A percentile compares a stretch with the other conserved stretches of the same genome.
Evolutionary conservation across 1,140 invertebrate genomes (phyloP).

Genomic region (Penaeus vannamei): DNA sequence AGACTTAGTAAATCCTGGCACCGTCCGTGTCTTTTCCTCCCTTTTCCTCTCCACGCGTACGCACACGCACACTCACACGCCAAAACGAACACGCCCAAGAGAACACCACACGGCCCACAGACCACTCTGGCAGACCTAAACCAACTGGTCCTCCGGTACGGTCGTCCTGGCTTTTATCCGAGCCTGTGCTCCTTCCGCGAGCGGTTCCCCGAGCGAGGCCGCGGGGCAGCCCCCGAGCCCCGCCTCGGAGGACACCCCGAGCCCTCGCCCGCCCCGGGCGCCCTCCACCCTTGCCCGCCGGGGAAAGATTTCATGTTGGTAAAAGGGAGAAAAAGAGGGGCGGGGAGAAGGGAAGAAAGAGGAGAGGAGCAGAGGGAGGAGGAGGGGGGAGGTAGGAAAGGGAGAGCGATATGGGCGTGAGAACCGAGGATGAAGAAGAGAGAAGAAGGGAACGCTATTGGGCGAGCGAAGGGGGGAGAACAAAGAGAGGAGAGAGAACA

Average conservation of each 20-base stretch:
- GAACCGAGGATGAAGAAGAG: too few relatives aligned
- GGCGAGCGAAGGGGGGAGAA: too few relatives aligned
- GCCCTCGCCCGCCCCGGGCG: constrained; percentile 38
- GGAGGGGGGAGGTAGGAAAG: too few relatives aligned
- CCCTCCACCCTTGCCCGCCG: neutral
- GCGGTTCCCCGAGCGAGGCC: constrained; percentile 22
- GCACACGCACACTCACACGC: neutral
- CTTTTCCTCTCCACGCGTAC: neutral
- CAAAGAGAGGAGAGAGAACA: too few relatives aligned
- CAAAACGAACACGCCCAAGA: neutral
- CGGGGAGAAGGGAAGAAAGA: too few relatives aligned
- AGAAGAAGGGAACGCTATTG: too few relatives aligned
- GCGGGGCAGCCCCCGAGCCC: constrained; percentile 17
- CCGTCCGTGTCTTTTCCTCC: too few relatives aligned
- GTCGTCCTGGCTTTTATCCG: constrained; percentile 47
- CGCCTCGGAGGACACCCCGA: constrained; percentile 24
- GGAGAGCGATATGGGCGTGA: too few relatives aligned
- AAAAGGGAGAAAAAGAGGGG: too few relatives aligned
- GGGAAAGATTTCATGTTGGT: too few relatives aligned
- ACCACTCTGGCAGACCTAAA: constrained; percentile 32
- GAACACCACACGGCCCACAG: constrained; percentile 27
- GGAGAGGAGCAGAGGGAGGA: too few relatives aligned
- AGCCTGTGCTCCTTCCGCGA: constrained; percentile 11
- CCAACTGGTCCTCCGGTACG: constrained; percentile 42
- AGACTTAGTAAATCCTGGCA: too few relatives aligned